A percentile compares a stretch with the other conserved stretches of the same genome.
Evolutionary conservation across 2,888 invertebrate genomes (phyloP).

Genomic region (Carpatolechia fugitivella): DNA sequence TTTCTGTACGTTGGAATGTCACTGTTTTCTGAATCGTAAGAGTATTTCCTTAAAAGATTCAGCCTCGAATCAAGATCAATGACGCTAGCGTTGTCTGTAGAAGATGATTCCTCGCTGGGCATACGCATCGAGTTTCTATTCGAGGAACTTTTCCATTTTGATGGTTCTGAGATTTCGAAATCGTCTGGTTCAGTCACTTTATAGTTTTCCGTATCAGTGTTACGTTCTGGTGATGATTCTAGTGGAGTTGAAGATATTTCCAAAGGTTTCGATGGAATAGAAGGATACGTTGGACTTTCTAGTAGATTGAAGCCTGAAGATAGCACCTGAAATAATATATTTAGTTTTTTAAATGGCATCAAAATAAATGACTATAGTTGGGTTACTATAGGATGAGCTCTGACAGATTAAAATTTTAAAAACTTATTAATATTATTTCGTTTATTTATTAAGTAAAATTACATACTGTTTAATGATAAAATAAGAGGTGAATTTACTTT

Average conservation of each 20-base stretch:
- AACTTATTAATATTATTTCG: no score
- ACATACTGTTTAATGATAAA: no score
- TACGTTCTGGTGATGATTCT: constrained; percentile 51
- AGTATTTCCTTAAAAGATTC: constrained; percentile 53
- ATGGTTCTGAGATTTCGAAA: constrained; percentile 73
- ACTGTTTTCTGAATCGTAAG: constrained; percentile 60
- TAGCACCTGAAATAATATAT: constrained; percentile 55
- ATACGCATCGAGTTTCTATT: constrained; percentile 83
- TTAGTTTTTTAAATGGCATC: neutral
- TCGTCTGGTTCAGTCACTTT: constrained; percentile 79
- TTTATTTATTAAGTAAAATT: no score
- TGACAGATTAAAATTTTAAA: no score
- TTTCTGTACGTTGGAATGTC: constrained; percentile 48
- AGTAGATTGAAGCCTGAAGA: constrained; percentile 65
- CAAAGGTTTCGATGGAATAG: constrained; percentile 47
- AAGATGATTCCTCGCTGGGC: constrained; percentile 78
- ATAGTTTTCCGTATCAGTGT: constrained; percentile 56
- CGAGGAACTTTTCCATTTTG: constrained; percentile 84
- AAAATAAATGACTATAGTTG: no score
- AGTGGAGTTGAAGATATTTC: constrained; percentile 70
- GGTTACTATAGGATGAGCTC: no score
- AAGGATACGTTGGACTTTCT: constrained; percentile 46
- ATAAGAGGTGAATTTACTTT: no score
- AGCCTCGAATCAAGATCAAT: constrained; percentile 62
- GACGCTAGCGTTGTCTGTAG: constrained; percentile 68